Conservation (phyloP, 2,113 vertebrate species). For the Stegostoma tigrinum region DNA sequence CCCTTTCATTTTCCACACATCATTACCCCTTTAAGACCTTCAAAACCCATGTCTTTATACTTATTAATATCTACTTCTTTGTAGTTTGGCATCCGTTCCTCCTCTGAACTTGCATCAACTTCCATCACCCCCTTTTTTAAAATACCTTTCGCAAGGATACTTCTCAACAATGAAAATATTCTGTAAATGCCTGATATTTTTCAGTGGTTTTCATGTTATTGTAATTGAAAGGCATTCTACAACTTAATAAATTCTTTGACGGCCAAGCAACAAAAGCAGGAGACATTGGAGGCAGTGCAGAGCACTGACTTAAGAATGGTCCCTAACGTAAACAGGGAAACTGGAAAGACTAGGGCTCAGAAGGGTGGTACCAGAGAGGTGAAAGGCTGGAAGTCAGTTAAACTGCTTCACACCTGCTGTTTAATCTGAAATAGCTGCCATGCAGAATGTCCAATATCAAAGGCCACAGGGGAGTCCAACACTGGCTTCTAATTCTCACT, state of each 20-base stretch:
- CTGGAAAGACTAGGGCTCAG: not conserved
- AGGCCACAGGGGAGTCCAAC: not conserved
- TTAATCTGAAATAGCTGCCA: not conserved
- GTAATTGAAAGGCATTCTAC: not conserved
- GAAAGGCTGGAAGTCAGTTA: not conserved
- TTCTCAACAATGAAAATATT: not conserved
- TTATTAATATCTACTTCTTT: not conserved
- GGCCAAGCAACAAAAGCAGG: not conserved
- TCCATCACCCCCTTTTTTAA: no score
- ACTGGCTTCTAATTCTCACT: not conserved
- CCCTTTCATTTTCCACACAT: not conserved
- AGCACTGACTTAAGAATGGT: not conserved
- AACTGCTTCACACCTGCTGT: not conserved
- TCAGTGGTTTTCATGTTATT: not conserved
- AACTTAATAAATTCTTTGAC: not conserved
- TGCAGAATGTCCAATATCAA: not conserved
- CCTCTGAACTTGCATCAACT: no score
- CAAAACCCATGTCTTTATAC: not conserved
- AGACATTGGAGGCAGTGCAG: not conserved
- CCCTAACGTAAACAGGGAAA: not conserved
- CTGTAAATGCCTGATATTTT: not conserved
- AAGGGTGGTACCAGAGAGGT: not conserved
- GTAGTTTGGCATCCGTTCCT: not conserved
- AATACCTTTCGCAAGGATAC: not conserved
- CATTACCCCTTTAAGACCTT: not conserved